A percentile compares a stretch with the other conserved stretches of the same genome.
Conservation (phyloP, 2,113 vertebrate genomes). For the Bufo gargarizans region DNA sequence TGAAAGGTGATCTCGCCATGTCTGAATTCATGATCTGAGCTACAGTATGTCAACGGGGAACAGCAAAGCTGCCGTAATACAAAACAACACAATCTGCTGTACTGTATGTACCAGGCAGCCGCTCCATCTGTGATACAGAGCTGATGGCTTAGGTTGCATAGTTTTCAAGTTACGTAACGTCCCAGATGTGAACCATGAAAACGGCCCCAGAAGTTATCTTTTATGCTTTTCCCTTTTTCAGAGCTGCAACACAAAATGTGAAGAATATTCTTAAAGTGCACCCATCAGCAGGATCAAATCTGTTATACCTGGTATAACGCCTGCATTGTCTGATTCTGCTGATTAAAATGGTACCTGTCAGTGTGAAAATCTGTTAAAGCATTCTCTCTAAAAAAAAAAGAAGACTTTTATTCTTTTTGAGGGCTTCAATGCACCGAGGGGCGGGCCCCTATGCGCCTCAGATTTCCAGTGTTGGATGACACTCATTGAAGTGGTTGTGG, state of each 20-base stretch:
- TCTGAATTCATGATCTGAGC: conserved; percentile 27
- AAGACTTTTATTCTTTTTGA: too few relatives aligned
- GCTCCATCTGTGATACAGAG: conserved; percentile 37
- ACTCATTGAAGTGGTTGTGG: too few relatives aligned
- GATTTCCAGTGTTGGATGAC: too few relatives aligned
- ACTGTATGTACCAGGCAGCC: not conserved
- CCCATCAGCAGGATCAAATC: not conserved
- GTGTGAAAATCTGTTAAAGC: too few relatives aligned
- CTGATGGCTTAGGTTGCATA: conserved; percentile 21
- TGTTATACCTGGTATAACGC: too few relatives aligned
- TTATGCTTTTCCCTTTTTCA: not conserved
- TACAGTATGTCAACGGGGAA: conserved; percentile 14
- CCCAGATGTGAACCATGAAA: conserved; percentile 41
- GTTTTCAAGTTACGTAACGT: conserved; percentile 40
- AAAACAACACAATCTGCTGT: conserved; percentile 14
- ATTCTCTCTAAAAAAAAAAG: too few relatives aligned
- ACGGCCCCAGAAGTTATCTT: conserved; percentile 26
- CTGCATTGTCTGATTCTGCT: too few relatives aligned
- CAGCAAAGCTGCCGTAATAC: conserved; percentile 14
- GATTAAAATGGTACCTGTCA: too few relatives aligned
- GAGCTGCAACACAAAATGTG: conserved; percentile 5
- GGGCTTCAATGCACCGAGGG: too few relatives aligned
- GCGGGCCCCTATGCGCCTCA: too few relatives aligned
- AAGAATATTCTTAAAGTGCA: not conserved
- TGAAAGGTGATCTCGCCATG: not conserved